These are phyloP conservation scores for Aphidius ervi DNA, from an alignment of 1,140 invertebrate species.

Conservation along the genomic window DNA sequence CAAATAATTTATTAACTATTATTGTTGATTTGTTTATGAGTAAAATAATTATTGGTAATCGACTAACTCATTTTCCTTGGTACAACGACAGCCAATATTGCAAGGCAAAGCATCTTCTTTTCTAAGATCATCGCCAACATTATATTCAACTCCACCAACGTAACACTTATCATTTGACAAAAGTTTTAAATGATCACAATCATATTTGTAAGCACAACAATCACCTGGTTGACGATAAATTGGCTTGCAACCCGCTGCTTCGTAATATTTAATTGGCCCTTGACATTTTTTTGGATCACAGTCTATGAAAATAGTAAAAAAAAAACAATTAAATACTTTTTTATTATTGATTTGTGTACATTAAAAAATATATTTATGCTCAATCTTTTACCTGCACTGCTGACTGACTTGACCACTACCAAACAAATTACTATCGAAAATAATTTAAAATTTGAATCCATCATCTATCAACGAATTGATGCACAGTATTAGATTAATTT, in stretches of 20 bases:
- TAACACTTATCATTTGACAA: background rate
- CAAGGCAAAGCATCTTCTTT: slow-evolving; percentile 1
- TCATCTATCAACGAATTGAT: too few species aligned
- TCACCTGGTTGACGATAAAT: slow-evolving; percentile 7
- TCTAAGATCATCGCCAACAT: background rate
- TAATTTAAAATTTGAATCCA: too few species aligned
- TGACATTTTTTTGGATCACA: slow-evolving; percentile 3
- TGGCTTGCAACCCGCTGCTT: slow-evolving; percentile 10
- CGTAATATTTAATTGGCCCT: slow-evolving; percentile 17
- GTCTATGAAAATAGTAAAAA: too few species aligned
- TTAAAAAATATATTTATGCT: too few species aligned
- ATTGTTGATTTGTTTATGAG: background rate
- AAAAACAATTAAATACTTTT: too few species aligned
- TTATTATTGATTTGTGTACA: too few species aligned
- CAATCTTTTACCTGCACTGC: too few species aligned
- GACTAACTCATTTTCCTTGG: background rate
- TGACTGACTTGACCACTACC: too few species aligned
- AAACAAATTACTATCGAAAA: too few species aligned
- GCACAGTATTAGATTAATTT: too few species aligned
- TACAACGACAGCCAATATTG: background rate
- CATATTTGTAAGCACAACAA: slow-evolving; percentile 19
- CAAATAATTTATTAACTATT: background rate
- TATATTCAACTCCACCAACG: background rate
- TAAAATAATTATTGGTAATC: background rate
- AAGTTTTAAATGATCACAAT: slow-evolving; percentile 5